Conservation (phyloP, 2,888 invertebrate genomes). For the Poecilus cupreus region DNA sequence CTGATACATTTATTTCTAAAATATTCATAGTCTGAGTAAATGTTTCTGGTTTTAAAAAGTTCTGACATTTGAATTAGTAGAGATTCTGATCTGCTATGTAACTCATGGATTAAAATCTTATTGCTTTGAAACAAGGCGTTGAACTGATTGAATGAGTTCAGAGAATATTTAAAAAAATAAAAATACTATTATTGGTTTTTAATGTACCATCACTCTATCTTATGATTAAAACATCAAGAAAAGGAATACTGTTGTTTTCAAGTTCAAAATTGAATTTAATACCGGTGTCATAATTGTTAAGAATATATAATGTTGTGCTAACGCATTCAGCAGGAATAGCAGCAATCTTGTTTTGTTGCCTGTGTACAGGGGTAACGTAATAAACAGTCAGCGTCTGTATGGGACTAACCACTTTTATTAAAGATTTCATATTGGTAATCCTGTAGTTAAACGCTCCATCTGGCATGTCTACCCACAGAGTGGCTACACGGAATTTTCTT, state of each 20-base stretch:
- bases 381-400: slow-evolving; percentile 60
- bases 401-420: slow-evolving; percentile 58
- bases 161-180: not conserved
- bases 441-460: slow-evolving; percentile 42
- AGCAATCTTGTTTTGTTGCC: too few species aligned
- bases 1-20: not conserved
- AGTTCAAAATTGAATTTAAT: too few species aligned
- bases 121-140: not conserved
- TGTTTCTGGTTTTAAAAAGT: not conserved
- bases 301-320: too few species aligned
- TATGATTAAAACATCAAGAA: too few species aligned
- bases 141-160: not conserved
- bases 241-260: too few species aligned
- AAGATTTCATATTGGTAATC: slow-evolving; percentile 54
- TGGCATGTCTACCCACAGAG: slow-evolving; percentile 50
- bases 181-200: not conserved
- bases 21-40: not conserved
- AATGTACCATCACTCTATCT: too few species aligned
- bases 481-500: slow-evolving; percentile 20
- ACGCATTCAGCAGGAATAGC: too few species aligned
- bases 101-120: not conserved
- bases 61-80: not conserved
- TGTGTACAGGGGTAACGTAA: slow-evolving; percentile 9
- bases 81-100: not conserved
- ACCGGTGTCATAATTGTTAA: too few species aligned